Evolutionary conservation across 2,797 vertebrate genomes (phyloP).

Genomic region (Cottoperca gobio): DNA sequence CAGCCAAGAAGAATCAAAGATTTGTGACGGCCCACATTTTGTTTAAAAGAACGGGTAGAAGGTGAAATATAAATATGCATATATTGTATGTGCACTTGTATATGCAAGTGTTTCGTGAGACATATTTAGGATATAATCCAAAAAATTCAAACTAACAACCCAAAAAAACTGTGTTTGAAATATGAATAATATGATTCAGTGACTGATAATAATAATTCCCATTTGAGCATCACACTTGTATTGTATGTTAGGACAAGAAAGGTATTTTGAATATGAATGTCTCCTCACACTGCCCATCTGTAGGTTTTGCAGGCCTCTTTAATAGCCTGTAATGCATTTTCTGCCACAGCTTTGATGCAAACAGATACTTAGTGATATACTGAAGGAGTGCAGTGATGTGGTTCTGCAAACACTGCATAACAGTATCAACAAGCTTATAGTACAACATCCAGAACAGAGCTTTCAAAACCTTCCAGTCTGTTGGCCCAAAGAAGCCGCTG

Average conservation of each 20-base stretch:
- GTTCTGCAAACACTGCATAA: conserved; percentile 1
- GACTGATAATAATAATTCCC: background rate
- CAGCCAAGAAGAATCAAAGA: conserved; percentile 49
- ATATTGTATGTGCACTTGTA: background rate
- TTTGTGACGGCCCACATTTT: conserved; percentile 46
- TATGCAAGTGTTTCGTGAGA: background rate
- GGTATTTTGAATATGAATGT: background rate
- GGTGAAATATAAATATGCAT: conserved; percentile 15
- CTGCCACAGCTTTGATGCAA: background rate
- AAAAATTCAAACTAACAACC: background rate
- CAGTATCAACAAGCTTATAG: background rate
- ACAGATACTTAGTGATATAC: background rate
- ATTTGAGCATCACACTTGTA: background rate
- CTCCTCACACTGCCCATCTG: background rate
- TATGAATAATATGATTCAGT: background rate
- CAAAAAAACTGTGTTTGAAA: background rate
- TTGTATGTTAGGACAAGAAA: background rate
- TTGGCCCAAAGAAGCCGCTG: background rate
- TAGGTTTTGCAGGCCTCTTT: background rate
- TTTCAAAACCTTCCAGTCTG: background rate
- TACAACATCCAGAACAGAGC: background rate
- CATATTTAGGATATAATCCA: background rate
- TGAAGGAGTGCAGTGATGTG: background rate
- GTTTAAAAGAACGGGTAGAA: conserved; percentile 10
- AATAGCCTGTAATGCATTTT: background rate